A percentile compares a stretch with the other conserved stretches of the same genome.
These are phyloP conservation scores for Otus sunia DNA, from an alignment of 2,113 vertebrate genomes.

Conservation along the genomic window DNA sequence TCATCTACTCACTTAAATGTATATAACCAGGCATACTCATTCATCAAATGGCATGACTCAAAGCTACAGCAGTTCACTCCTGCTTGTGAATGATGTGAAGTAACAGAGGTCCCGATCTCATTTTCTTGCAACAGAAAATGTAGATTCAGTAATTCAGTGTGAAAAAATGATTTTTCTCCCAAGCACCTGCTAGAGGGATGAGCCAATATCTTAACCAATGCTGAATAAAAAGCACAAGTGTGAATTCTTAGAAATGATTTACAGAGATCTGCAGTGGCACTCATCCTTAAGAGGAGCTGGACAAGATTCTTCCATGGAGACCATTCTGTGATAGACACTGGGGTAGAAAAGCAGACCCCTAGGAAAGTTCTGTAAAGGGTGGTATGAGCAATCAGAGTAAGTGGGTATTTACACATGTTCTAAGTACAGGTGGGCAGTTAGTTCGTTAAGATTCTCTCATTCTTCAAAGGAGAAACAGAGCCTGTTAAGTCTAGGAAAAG, in stretches of 20 bases:
- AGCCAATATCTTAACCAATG: background rate
- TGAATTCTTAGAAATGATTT: background rate
- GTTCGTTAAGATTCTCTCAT: background rate
- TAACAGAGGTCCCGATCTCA: background rate
- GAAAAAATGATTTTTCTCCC: background rate
- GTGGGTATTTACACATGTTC: rapidly evolving
- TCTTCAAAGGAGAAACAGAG: background rate
- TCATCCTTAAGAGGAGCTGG: background rate
- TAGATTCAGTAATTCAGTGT: background rate
- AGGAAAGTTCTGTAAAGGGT: background rate
- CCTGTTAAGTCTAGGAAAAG: background rate
- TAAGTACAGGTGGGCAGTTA: background rate
- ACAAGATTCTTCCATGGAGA: background rate
- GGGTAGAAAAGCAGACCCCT: background rate
- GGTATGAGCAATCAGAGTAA: background rate
- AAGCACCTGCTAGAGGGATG: background rate
- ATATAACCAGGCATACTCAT: background rate
- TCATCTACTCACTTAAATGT: background rate
- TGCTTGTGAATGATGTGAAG: background rate
- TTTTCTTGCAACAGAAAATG: background rate
- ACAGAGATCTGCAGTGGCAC: background rate
- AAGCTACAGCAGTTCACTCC: background rate
- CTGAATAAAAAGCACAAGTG: background rate
- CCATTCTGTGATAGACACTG: rapidly evolving
- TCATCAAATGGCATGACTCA: background rate